These are phyloP conservation scores for Clinocottus analis DNA, from an alignment of 2,113 vertebrate species.

Conservation along the genomic window DNA sequence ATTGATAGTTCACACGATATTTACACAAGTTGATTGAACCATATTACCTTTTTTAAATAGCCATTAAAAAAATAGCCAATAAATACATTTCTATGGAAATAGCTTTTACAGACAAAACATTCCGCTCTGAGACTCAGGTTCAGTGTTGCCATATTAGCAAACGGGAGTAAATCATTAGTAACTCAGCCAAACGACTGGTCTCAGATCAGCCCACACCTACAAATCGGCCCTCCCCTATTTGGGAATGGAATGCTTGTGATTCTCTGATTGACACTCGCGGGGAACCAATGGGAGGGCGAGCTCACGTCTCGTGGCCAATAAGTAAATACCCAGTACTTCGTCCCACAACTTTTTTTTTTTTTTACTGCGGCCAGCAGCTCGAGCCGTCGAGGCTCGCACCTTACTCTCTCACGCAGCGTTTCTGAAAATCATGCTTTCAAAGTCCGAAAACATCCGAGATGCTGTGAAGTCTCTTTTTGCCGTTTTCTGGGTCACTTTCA, in stretches of 20 bases:
- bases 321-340: constrained; percentile 44
- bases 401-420: constrained; percentile 24
- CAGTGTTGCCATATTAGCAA: neutral
- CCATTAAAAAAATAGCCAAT: neutral
- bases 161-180: constrained; percentile 6
- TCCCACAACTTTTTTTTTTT: constrained; percentile 32
- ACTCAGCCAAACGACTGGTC: neutral
- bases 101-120: neutral
- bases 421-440: constrained; percentile 73
- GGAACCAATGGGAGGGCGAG: constrained; percentile 67
- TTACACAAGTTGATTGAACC: neutral
- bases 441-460: constrained; percentile 53
- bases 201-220: constrained; percentile 41
- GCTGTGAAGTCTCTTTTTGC: constrained; percentile 52
- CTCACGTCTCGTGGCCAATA: constrained; percentile 64
- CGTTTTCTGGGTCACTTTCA: constrained; percentile 66
- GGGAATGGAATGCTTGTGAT: constrained; percentile 61
- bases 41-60: neutral
- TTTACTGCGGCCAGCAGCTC: constrained; percentile 26
- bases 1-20: neutral
- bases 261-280: constrained; percentile 47
- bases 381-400: constrained; percentile 46
- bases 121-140: neutral
- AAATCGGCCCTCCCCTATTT: constrained; percentile 40
- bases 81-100: neutral